Base-by-base conservation (phyloP, 2,888 invertebrate genomes). In the Polymixis lichenea region DNA sequence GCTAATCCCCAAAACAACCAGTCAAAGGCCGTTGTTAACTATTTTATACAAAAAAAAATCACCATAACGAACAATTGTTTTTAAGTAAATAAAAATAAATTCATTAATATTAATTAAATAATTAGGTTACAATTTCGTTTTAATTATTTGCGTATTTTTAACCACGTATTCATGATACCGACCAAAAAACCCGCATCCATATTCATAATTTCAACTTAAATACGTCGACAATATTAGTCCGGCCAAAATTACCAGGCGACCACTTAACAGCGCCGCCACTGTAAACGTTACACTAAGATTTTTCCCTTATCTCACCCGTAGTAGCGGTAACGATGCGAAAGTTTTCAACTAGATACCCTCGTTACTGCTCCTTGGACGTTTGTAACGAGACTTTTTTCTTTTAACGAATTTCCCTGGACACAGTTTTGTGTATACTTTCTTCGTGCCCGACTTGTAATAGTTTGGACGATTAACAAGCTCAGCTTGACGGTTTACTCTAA, bases 311-410 rank as follows among this genome's bases (percentile, higher is more conserved):
- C 93, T 93, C 88, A 78, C 78, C 70, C 88, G 87, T 89, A 89
- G 88, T 86, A 85, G 88, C 92, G 89, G 93, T 94, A 95, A 95
- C 93, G 95, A 94, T 93, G 91, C 91, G 87, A 93, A 94, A 95
- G 92, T 94, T 95, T 88, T 90, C 91, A 90, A 90, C 89, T 88
- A 87, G 88, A 87, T 88, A 86, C 89, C 89, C 91, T 93, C 92
- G 92, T 93, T 93, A 93, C 89, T 84, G 87, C 86, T 87, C 88
- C 89, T 88, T 89, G 90, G 91, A 92, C 93, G 90, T 93, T 92
- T 90, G 89, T 90, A 90, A 90, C 87, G 86, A 83, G 80, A 90
- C 89, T 92, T 94, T 89, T 92, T 92, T 92, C 91, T 91, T 92
- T 91, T 91, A 92, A 91, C 91, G 93, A 93, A 91, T 91, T 87